Conservation (phyloP, 1,140 invertebrate species). For the Choristoneura fumiferana region DNA sequence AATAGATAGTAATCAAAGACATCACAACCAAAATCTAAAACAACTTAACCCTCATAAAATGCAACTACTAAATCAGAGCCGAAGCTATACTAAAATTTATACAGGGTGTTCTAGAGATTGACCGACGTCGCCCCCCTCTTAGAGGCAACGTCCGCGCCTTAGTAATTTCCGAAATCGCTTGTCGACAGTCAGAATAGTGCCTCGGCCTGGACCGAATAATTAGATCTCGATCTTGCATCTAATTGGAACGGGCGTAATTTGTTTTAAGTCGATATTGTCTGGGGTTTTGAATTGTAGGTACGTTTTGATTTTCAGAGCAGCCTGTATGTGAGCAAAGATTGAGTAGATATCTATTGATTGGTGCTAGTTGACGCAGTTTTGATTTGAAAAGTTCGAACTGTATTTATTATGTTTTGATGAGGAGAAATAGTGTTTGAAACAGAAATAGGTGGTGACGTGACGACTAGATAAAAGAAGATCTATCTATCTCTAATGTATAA, state of each 20-base stretch:
- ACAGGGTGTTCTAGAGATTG: constrained; percentile 45
- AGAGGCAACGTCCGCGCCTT: constrained; percentile 57
- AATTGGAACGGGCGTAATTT: constrained; percentile 38
- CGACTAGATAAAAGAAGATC: too few relatives aligned
- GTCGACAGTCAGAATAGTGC: constrained; percentile 70
- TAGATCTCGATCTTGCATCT: constrained; percentile 64
- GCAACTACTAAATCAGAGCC: constrained; percentile 8
- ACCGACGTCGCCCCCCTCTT: constrained; percentile 45
- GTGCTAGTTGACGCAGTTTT: too few relatives aligned
- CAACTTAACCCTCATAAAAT: constrained; percentile 9
- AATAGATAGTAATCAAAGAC: too few relatives aligned
- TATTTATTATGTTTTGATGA: too few relatives aligned
- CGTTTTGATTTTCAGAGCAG: background rate
- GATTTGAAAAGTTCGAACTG: too few relatives aligned
- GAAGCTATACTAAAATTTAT: constrained; percentile 36
- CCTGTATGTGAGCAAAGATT: constrained; percentile 5
- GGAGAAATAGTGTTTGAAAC: too few relatives aligned
- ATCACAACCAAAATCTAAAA: background rate
- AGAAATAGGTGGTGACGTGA: too few relatives aligned
- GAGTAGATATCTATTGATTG: too few relatives aligned
- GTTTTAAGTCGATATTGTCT: constrained; percentile 13
- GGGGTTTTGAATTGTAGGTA: background rate
- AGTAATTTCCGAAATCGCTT: constrained; percentile 76
- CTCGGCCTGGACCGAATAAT: constrained; percentile 64
- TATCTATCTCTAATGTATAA: too few relatives aligned